These are phyloP conservation scores for Morpho deidamia DNA, from an alignment of 2,888 invertebrate species.

Conservation along the genomic window DNA sequence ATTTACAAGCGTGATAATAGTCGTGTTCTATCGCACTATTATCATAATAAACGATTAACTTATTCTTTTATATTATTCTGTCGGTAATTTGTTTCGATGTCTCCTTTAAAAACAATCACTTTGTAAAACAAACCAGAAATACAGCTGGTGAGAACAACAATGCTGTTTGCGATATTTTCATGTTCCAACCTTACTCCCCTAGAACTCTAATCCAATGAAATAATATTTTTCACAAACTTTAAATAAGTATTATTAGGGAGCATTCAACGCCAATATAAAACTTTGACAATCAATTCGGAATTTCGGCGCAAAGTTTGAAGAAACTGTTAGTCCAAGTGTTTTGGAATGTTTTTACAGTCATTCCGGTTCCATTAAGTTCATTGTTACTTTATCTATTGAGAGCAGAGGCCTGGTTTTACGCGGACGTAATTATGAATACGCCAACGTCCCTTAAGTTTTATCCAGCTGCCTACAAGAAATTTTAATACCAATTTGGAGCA, in stretches of 20 bases:
- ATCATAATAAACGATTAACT: background rate
- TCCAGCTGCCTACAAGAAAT: background rate
- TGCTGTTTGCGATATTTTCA: background rate
- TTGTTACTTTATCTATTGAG: slow-evolving; percentile 21
- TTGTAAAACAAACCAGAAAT: background rate
- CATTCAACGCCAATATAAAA: slow-evolving; percentile 17
- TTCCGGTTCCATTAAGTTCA: slow-evolving; percentile 24
- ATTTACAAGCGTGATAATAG: no score
- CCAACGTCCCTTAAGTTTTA: background rate
- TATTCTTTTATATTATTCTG: background rate
- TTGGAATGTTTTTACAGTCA: slow-evolving; percentile 26
- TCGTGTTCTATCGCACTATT: no score
- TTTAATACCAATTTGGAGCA: background rate
- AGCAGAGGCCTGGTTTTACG: slow-evolving; percentile 12
- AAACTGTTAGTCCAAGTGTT: slow-evolving; percentile 19
- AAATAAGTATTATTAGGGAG: slow-evolving; percentile 14
- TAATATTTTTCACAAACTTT: slow-evolving; percentile 6
- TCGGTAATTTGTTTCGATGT: no score
- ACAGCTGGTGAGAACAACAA: background rate
- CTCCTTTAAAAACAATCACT: background rate
- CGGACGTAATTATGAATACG: slow-evolving; percentile 6
- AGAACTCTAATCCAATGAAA: slow-evolving; percentile 5
- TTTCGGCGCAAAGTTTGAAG: slow-evolving; percentile 27
- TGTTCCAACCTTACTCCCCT: background rate
- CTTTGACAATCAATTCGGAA: slow-evolving; percentile 27